Percentiles rank a stretch among this genome's conserved stretches.
Evolutionary conservation across 2,113 vertebrate species (phyloP).

Genomic region (Rhinoptilus africanus): DNA sequence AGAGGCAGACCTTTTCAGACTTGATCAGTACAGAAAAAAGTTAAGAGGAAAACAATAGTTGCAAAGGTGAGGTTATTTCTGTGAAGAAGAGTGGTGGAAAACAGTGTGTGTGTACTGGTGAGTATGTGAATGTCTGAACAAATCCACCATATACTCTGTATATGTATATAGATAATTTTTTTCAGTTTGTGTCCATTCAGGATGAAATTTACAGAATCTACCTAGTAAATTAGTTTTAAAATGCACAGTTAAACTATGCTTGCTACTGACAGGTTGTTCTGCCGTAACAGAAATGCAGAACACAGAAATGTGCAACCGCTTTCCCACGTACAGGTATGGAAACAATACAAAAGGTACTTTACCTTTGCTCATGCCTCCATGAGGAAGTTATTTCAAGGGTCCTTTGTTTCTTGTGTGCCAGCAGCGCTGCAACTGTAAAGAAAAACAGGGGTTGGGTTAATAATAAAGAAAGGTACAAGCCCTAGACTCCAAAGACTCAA

Average conservation of each 20-base stretch:
- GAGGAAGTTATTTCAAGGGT: slow-evolving; percentile 7
- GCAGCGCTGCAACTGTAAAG: slow-evolving; percentile 13
- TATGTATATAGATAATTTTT: background rate
- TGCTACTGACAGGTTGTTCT: background rate
- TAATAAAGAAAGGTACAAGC: slow-evolving; percentile 56
- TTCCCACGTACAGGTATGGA: background rate
- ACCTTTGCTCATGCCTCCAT: slow-evolving; percentile 55
- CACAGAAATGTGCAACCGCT: background rate
- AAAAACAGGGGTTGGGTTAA: slow-evolving; percentile 64
- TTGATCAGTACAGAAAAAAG: background rate
- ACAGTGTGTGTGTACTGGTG: fast-evolving
- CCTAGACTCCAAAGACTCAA: background rate
- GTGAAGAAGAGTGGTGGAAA: background rate
- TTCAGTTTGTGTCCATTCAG: background rate
- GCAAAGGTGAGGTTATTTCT: background rate
- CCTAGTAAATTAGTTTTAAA: background rate
- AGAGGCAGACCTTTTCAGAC: background rate
- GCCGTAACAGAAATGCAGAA: background rate
- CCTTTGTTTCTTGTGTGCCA: background rate
- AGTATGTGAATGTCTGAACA: background rate
- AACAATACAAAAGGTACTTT: slow-evolving; percentile 46
- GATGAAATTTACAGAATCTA: background rate
- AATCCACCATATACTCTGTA: background rate
- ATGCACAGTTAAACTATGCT: background rate
- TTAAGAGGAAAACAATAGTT: background rate